Evolutionary conservation across 1,140 invertebrate species (phyloP).

Genomic region (Psilanteris sp.): DNA sequence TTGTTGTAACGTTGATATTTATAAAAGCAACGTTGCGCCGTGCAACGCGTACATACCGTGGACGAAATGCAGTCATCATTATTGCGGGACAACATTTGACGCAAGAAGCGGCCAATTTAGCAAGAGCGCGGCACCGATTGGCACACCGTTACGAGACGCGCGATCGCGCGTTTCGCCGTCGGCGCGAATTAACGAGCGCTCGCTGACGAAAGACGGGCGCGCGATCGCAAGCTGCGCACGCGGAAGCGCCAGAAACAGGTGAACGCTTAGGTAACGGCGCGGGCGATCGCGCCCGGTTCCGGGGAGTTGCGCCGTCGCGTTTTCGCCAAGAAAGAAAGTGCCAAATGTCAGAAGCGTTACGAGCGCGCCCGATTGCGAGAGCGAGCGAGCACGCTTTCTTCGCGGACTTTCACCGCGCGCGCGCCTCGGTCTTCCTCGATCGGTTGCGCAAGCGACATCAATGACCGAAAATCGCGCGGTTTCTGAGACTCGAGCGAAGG

Average conservation of each 20-base stretch:
- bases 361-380: conserved; percentile 4
- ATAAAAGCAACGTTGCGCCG: conserved; percentile 28
- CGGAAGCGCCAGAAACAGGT: too few species aligned
- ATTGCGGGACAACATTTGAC: conserved; percentile 57
- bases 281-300: too few species aligned
- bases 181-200: conserved; percentile 64
- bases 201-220: conserved; percentile 61
- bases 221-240: conserved; percentile 70
- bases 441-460: conserved; percentile 49
- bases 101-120: conserved; percentile 69
- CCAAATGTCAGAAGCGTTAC: background rate
- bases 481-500: conserved; percentile 18
- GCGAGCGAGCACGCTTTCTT: conserved; percentile 70
- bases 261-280: too few species aligned
- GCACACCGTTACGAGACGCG: conserved; percentile 69
- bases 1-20: conserved; percentile 59
- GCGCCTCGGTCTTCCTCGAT: conserved; percentile 65
- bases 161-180: conserved; percentile 66
- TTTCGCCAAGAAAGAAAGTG: conserved; percentile 23
- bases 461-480: conserved; percentile 49
- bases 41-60: background rate
- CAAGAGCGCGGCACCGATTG: conserved; percentile 72
- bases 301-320: background rate
- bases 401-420: conserved; percentile 73
- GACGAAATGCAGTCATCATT: conserved; percentile 57